Evolutionary conservation across 2,888 invertebrate species (phyloP).

Genomic region (Rutpela maculata): DNA sequence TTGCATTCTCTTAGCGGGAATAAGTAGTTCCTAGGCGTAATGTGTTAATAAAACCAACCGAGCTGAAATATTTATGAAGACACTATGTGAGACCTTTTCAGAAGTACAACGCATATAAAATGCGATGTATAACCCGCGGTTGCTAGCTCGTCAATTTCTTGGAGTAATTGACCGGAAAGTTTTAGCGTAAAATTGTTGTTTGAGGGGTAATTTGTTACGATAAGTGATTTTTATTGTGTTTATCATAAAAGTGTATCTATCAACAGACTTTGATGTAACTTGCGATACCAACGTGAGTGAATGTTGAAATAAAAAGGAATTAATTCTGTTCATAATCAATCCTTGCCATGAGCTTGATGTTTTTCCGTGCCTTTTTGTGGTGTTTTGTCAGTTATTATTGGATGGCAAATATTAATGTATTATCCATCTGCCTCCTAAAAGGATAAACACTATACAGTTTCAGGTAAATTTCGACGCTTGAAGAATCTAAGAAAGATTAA

Average conservation of each 20-base stretch:
- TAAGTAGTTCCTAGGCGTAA: slow-evolving; percentile 1
- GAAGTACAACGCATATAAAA: slow-evolving; percentile 22
- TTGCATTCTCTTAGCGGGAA: slow-evolving; percentile 4
- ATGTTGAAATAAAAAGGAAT: not conserved
- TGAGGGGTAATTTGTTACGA: slow-evolving; percentile 27
- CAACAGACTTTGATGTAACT: not conserved
- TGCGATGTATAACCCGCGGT: slow-evolving; percentile 13
- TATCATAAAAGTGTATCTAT: slow-evolving; percentile 24
- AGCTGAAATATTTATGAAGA: slow-evolving; percentile 38
- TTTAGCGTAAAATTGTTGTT: slow-evolving; percentile 19
- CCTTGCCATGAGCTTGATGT: not conserved
- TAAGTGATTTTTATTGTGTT: slow-evolving; percentile 28
- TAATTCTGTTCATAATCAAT: not conserved
- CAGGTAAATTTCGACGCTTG: too few species aligned
- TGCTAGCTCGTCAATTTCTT: slow-evolving; percentile 46
- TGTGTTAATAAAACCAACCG: slow-evolving; percentile 37
- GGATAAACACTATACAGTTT: not conserved
- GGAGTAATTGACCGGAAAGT: slow-evolving; percentile 55
- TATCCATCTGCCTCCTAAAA: not conserved
- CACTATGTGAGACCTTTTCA: slow-evolving; percentile 17
- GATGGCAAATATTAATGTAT: not conserved
- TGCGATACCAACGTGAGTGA: not conserved
- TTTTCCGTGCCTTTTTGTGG: not conserved
- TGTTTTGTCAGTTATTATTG: not conserved
- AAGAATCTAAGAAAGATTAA: not conserved